phyloP scores from a whole-genome alignment of 2,888 invertebrate genomes.

The Nomada flava region DNA sequence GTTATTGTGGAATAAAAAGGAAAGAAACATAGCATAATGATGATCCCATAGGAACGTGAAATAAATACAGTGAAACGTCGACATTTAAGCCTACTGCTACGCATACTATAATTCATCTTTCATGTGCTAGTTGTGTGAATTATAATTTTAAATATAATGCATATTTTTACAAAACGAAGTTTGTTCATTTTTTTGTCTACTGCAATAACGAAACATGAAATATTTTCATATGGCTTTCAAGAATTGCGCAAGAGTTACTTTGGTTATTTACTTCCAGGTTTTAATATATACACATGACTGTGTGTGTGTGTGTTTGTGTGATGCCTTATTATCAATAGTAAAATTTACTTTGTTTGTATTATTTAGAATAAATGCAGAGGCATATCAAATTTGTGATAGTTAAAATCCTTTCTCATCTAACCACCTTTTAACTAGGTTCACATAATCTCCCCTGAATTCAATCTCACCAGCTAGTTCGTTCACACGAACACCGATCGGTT shows the following conservation, averaged over 20 bases:
- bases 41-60: constrained; percentile 23
- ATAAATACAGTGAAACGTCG: constrained; percentile 17
- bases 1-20: constrained; percentile 51
- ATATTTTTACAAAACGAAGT: constrained; percentile 60
- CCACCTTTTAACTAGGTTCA: constrained; percentile 89
- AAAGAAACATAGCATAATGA: constrained; percentile 17
- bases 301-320: too few species aligned
- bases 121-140: constrained; percentile 38
- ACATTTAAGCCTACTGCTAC: constrained; percentile 28
- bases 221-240: background rate
- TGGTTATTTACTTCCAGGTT: constrained; percentile 24
- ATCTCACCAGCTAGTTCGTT: constrained; percentile 91
- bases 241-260: background rate
- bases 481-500: constrained; percentile 87
- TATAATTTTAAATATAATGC: constrained; percentile 55
- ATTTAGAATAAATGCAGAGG: constrained; percentile 47
- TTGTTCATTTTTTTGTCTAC: constrained; percentile 45
- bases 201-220: constrained; percentile 34
- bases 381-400: constrained; percentile 54
- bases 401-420: constrained; percentile 91
- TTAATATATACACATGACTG: constrained; percentile 7
- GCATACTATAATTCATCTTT: constrained; percentile 32
- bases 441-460: constrained; percentile 91
- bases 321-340: background rate
- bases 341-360: constrained; percentile 40